These are phyloP conservation scores for Ectemnius continuus DNA, from an alignment of 2,888 invertebrate species.

Conservation along the genomic window DNA sequence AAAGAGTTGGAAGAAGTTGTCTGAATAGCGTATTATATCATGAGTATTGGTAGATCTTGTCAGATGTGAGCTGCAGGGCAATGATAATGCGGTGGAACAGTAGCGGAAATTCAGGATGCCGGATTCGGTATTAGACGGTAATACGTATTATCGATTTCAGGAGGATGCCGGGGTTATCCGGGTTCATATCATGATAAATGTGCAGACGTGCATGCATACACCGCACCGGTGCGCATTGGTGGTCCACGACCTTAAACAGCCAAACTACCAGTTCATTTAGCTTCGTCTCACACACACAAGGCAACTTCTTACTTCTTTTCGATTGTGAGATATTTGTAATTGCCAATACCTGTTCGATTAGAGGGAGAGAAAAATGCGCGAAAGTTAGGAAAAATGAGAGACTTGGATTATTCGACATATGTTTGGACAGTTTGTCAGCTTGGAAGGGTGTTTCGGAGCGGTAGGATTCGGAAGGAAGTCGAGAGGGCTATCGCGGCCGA, in stretches of 20 bases:
- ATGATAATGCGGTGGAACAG: conserved; percentile 2
- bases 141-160: conserved; percentile 64
- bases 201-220: conserved; percentile 21
- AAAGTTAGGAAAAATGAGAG: too few relatives aligned
- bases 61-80: conserved; percentile 4
- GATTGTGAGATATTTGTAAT: too few relatives aligned
- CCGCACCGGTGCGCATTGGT: conserved; percentile 11
- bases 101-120: conserved; percentile 37
- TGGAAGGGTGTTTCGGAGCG: too few relatives aligned
- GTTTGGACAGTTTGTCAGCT: too few relatives aligned
- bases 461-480: too few relatives aligned
- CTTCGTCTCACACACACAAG: neutral
- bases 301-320: neutral
- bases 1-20: conserved; percentile 14
- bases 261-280: too few relatives aligned
- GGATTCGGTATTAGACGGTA: conserved; percentile 63
- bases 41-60: conserved; percentile 33
- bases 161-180: conserved; percentile 56
- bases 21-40: conserved; percentile 44
- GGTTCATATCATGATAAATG: conserved; percentile 60
- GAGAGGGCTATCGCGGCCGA: too few relatives aligned
- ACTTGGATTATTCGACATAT: too few relatives aligned
- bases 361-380: too few relatives aligned
- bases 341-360: too few relatives aligned
- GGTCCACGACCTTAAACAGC: conserved; percentile 6